Conservation (phyloP, 2,888 invertebrate species). For the Gryllus longicercus region DNA sequence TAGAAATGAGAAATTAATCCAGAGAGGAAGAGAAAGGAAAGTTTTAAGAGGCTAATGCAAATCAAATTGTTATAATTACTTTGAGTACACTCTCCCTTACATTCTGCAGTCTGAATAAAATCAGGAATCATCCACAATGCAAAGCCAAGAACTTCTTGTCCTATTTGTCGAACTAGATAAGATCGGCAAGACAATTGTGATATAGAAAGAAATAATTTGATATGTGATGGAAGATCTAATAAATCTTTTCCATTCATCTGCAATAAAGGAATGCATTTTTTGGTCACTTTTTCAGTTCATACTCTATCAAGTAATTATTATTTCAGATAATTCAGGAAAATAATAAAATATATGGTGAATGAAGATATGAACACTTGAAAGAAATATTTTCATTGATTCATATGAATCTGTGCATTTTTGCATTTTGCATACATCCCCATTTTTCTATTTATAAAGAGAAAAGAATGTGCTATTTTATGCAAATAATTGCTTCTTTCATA, state of each 20-base stretch:
- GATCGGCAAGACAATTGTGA: neutral
- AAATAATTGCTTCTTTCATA: no score
- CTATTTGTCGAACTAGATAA: neutral
- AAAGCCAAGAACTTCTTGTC: neutral
- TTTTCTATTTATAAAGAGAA: no score
- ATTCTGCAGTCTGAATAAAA: neutral
- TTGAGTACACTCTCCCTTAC: neutral
- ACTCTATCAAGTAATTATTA: neutral
- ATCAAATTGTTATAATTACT: neutral
- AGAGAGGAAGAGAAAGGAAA: no score
- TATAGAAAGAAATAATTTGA: neutral
- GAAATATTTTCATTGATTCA: no score
- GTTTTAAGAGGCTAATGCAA: no score
- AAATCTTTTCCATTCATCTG: neutral
- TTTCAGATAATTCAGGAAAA: no score
- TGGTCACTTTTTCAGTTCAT: neutral
- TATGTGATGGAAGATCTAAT: neutral
- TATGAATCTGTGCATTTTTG: no score
- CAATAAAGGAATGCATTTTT: neutral
- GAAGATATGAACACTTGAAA: no score
- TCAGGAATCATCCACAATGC: neutral
- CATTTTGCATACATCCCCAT: no score
- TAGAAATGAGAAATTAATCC: no score
- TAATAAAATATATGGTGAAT: no score
- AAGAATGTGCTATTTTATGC: no score